Conservation (phyloP, 2,888 invertebrate species). For the Drosophila demipolita region DNA sequence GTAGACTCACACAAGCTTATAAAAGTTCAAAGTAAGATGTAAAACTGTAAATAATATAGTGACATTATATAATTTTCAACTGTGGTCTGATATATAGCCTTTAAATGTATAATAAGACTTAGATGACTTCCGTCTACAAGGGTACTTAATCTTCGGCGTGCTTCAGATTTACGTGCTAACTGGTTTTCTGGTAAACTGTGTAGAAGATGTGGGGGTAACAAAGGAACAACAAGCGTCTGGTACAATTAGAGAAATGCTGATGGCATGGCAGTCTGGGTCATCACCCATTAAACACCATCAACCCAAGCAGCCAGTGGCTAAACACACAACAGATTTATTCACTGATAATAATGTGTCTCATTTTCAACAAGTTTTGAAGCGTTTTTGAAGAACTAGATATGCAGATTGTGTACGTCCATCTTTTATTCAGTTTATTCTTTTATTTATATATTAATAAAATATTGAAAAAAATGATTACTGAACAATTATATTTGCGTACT, state of each 20-base stretch:
- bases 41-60: too few relatives aligned
- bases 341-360: neutral
- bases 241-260: slow-evolving; percentile 9
- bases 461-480: neutral
- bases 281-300: slow-evolving; percentile 1
- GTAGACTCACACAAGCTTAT: neutral
- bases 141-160: neutral
- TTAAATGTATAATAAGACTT: neutral
- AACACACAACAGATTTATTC: slow-evolving; percentile 1
- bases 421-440: neutral
- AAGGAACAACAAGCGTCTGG: slow-evolving; percentile 11
- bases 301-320: slow-evolving; percentile 1
- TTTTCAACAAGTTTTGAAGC: neutral
- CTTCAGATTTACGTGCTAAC: neutral
- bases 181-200: slow-evolving; percentile 1
- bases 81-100: neutral
- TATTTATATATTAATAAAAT: neutral
- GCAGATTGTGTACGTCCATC: neutral
- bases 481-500: neutral
- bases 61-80: neutral
- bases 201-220: neutral
- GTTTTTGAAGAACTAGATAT: neutral
- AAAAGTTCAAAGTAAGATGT: neutral
- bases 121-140: neutral
- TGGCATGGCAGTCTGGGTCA: neutral